These are phyloP conservation scores for Dipodomys spectabilis DNA, from an alignment of 2,113 vertebrate species.

Conservation along the genomic window DNA sequence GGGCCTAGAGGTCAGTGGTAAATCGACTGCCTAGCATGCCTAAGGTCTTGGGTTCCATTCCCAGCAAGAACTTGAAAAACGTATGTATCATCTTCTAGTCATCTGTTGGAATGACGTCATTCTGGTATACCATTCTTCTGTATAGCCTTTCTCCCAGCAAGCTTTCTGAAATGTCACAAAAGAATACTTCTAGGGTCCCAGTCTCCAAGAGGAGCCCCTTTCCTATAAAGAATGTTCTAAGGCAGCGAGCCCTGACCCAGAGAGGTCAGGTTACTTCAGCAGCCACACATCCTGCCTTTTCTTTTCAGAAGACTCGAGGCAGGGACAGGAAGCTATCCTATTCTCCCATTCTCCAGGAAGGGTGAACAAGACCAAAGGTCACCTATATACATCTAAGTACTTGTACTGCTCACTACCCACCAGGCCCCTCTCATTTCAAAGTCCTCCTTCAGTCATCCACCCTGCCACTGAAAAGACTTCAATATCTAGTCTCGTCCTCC, in stretches of 20 bases:
- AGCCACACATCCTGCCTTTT: background rate
- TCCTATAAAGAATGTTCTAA: background rate
- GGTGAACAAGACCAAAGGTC: background rate
- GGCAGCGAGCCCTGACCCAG: background rate
- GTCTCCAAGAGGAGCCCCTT: background rate
- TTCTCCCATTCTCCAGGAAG: background rate
- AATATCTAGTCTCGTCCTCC: fast-evolving
- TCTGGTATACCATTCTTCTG: background rate
- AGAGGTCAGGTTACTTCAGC: background rate
- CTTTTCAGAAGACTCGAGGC: background rate
- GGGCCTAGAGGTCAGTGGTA: background rate
- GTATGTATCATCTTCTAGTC: background rate
- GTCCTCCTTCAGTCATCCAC: background rate
- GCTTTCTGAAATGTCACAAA: background rate
- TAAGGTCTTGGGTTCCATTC: background rate
- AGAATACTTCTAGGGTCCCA: too few species aligned
- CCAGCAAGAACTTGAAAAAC: background rate
- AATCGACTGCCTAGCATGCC: too few species aligned
- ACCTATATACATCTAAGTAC: background rate
- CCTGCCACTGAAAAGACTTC: background rate
- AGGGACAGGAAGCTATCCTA: background rate
- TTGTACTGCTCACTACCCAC: background rate
- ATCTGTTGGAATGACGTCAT: background rate
- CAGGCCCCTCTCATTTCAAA: background rate
- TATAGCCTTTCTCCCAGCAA: background rate